Conservation (phyloP, 2,888 invertebrate species). For the Mesorhabditis sp. region DNA sequence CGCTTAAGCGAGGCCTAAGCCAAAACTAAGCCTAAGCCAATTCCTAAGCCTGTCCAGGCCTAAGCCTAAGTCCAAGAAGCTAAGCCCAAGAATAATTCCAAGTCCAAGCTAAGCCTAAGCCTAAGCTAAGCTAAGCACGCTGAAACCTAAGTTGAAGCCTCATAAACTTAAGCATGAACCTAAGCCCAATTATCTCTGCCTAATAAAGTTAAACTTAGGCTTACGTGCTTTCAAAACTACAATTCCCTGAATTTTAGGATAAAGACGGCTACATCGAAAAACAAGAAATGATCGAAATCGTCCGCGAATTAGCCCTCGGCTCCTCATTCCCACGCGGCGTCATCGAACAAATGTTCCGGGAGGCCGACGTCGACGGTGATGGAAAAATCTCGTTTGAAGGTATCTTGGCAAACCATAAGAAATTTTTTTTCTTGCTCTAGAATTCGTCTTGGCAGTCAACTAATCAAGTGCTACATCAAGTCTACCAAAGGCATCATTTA, state of each 20-base stretch:
- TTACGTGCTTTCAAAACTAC: no score
- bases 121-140: no score
- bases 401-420: slow-evolving; percentile 12
- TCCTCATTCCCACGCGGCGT: slow-evolving; percentile 46
- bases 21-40: no score
- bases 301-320: slow-evolving; percentile 46
- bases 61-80: no score
- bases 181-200: no score
- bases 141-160: no score
- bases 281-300: slow-evolving; percentile 51
- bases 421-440: slow-evolving; percentile 26
- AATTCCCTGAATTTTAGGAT: slow-evolving; percentile 33
- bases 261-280: slow-evolving; percentile 55
- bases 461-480: slow-evolving; percentile 20
- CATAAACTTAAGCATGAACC: no score
- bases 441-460: slow-evolving; percentile 53
- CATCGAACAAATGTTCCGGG: slow-evolving; percentile 51
- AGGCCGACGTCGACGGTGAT: slow-evolving; percentile 55
- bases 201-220: no score
- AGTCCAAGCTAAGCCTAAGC: no score
- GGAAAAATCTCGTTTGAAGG: slow-evolving; percentile 56
- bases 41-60: no score
- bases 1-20: no score
- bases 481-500: neutral
- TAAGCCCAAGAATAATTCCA: no score